Evolutionary conservation across 1,140 invertebrate genomes (phyloP).

Genomic region (Diuraphis noxia): DNA sequence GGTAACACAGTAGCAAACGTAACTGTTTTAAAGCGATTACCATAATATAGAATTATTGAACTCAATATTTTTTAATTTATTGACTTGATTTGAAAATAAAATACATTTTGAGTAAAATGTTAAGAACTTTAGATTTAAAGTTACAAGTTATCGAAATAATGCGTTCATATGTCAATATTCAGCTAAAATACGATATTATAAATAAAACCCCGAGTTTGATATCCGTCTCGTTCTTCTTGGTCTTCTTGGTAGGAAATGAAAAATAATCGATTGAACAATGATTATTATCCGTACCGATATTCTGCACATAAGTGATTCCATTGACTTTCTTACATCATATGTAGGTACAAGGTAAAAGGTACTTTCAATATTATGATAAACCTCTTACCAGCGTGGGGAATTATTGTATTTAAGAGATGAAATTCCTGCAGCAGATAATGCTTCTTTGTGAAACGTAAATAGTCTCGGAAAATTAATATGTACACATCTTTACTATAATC

Average conservation of each 20-base stretch:
- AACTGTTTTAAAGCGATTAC: not conserved
- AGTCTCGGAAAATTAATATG: slow-evolving; percentile 7
- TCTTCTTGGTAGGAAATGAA: not conserved
- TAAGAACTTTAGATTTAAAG: not conserved
- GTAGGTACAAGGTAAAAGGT: not conserved
- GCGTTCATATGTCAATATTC: not conserved
- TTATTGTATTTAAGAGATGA: not conserved
- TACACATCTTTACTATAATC: not conserved
- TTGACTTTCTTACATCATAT: not conserved
- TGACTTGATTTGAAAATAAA: not conserved
- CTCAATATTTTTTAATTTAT: not conserved
- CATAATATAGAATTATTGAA: not conserved
- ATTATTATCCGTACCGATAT: not conserved
- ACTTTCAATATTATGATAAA: slow-evolving; percentile 24
- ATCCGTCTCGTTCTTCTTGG: not conserved
- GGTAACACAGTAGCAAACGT: not conserved
- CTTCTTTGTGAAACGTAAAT: slow-evolving; percentile 7
- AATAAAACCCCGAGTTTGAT: not conserved
- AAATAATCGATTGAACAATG: slow-evolving; percentile 18
- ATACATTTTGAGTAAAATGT: not conserved
- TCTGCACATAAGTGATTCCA: not conserved
- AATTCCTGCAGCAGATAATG: not conserved
- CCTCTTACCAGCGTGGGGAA: slow-evolving; percentile 4
- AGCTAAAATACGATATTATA: not conserved
- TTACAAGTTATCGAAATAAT: not conserved